Evolutionary conservation across 2,888 invertebrate genomes (phyloP), one percentile per base, ranked within the genome.

Genomic region (Idaea aversata): DNA sequence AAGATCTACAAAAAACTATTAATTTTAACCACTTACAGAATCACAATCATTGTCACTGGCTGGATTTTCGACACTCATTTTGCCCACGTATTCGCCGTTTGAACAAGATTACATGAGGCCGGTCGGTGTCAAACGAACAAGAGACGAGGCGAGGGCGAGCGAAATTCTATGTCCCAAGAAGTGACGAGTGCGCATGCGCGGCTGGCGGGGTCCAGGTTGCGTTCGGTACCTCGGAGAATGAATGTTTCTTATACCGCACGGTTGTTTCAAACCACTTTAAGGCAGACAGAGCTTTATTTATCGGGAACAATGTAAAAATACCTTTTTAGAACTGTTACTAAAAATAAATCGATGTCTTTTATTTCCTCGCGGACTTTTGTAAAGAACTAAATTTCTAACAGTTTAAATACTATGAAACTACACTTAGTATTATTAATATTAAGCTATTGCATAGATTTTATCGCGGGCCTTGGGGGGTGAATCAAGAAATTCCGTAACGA

Each of bases 51-150:
- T 93, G 80, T 93, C 93, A 88, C 88, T 93, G 73, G 90, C 90
- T 80, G 94, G 93, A 88, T 94, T 95, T 93, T 95, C 95, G 75
- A 93, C 94, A 87, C 95, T 95, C 95, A 95, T 95, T 93, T 92
- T 93, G 93, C 90, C 91, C 83, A 93, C 93, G 93, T 93, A 88
- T 89, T 86, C 80, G 77, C 84, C 86, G 86, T 84, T 85, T 79
- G 77, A 74, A 68, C 72, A 73, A 83, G 82, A 86, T 87, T 88
- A 86, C 87, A 89, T 89, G 88, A 87, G 87, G 86, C 82, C 82
- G 83, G 84, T 76, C 75, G 76, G 81, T 75, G n/a, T 38, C 47
- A 60, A 59, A 34, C 59, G 47, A 47, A 47, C 57, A 59, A 67
- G 67, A 61, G 60, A 58, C 75, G 75, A 75, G 70, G 68, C 71